Base-by-base conservation (phyloP, 2,888 invertebrate genomes). In the Brenthis hecate region DNA sequence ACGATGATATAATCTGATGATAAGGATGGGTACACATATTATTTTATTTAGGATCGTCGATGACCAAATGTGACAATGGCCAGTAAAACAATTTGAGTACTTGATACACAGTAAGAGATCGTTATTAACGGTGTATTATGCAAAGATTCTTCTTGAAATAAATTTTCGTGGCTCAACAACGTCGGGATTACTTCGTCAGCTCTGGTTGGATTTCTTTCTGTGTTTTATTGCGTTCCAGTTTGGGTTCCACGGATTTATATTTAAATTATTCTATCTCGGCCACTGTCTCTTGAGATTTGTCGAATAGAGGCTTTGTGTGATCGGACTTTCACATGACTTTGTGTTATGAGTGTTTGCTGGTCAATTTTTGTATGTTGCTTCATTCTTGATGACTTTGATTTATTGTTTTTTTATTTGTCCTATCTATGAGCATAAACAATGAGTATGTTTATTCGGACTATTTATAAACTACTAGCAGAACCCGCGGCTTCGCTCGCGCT, bases 231-330 rank as follows among this genome's bases (percentile, higher is more conserved):
- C 83, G 79, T 81, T 79, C 76, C 80, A 78, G 79, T 81, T 76
- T 76, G 78, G 81, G 78, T 82, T 82, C 78, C 76, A 76, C 77
- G 81, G 86, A 84, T 81, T 85, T 85, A 84, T 84, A 84, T 85
- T 86, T 76, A 86, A 87, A 85, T 87, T 86, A 86, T 85, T 86
- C 81, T 82, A 85, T 85, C 84, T 85, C 79, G 79, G 77, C 79
- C 80, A 79, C 77, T 73, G 74, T 79, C 78, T 72, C 70, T 68
- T 54, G 74, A 73, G 73, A 72, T 72, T 73, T 72, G 72, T 70
- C 67, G 66, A 71, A 68, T 68, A 48, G 68, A 61, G 65, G 55
- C 64, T 70, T 72, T 70, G 68, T 66, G 72, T 66, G 70, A 68
- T 70, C 68, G 66, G 70, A 67, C 62, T 66, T 56, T 60, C 48